Conservation (phyloP, 30 jellyfish, hydroid and myxozoan genomes). For the Hydractinia echinata region DNA sequence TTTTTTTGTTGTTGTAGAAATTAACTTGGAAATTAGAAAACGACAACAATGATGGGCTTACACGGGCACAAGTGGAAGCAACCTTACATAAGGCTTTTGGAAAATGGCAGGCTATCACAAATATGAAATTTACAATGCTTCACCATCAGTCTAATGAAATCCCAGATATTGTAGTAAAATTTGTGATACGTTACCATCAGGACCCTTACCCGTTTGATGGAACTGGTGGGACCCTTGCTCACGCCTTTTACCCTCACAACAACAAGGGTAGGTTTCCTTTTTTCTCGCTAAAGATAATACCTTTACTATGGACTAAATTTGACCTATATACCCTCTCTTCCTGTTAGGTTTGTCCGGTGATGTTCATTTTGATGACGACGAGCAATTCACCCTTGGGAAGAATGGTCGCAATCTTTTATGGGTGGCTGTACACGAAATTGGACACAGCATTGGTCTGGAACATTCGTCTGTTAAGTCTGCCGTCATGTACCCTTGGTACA, state of each 20-base stretch:
- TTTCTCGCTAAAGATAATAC: background rate
- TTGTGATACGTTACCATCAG: conserved; percentile 50
- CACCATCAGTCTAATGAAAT: background rate
- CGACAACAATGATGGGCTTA: conserved; percentile 68
- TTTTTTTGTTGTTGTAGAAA: conserved; percentile 29
- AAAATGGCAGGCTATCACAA: conserved; percentile 66
- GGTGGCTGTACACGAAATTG: conserved; percentile 85
- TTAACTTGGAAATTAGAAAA: conserved; percentile 75
- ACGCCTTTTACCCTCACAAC: conserved; percentile 87
- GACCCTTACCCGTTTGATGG: conserved; percentile 91
- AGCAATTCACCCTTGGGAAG: conserved; percentile 51
- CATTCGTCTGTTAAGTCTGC: conserved; percentile 75
- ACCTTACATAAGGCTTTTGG: conserved; percentile 60
- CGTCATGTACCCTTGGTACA: conserved; percentile 96
- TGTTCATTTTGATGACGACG: conserved; percentile 93
- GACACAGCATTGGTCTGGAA: conserved; percentile 82
- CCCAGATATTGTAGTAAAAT: conserved; percentile 71
- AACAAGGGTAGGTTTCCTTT: conserved; percentile 43
- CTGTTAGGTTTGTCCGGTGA: conserved; percentile 71
- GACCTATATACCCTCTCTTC: too few species aligned
- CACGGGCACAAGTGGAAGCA: conserved; percentile 49
- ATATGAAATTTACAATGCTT: conserved; percentile 49
- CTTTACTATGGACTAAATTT: background rate
- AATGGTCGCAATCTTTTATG: conserved; percentile 64
- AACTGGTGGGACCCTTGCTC: conserved; percentile 91